A percentile compares a stretch with the other conserved stretches of the same genome.
Conservation (phyloP, 2,888 invertebrate species). For the Idaea aversata region DNA sequence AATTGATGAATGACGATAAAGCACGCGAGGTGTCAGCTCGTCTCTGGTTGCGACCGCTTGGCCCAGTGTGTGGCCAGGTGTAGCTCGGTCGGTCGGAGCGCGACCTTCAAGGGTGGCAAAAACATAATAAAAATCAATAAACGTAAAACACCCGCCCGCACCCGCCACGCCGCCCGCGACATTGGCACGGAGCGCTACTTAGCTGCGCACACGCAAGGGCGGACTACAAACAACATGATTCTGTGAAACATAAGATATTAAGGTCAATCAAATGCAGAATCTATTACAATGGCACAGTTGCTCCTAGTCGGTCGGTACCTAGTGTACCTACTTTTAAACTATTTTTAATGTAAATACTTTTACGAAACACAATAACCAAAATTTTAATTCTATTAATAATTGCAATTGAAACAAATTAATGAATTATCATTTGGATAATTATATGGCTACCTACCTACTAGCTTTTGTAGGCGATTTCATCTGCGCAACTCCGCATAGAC, state of each 20-base stretch:
- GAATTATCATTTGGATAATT: too few species aligned
- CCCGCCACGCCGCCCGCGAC: slow-evolving; percentile 51
- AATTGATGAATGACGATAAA: slow-evolving; percentile 5
- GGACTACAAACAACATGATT: slow-evolving; percentile 42
- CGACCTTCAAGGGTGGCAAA: slow-evolving; percentile 65
- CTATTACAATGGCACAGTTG: slow-evolving; percentile 10
- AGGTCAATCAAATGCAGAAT: slow-evolving; percentile 23
- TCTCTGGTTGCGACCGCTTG: slow-evolving; percentile 20
- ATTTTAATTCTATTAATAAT: too few species aligned
- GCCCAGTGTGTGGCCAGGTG: slow-evolving; percentile 35
- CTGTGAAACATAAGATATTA: slow-evolving; percentile 31
- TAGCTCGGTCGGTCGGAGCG: not conserved
- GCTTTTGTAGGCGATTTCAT: too few species aligned
- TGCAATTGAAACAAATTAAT: too few species aligned
- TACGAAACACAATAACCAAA: too few species aligned
- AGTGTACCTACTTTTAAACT: too few species aligned
- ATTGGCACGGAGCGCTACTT: slow-evolving; percentile 67
- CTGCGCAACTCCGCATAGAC: too few species aligned
- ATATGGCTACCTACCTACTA: too few species aligned
- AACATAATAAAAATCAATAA: slow-evolving; percentile 56
- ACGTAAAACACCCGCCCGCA: slow-evolving; percentile 17
- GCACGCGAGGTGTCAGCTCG: slow-evolving; percentile 58
- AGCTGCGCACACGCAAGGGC: slow-evolving; percentile 72
- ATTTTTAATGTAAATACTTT: too few species aligned
- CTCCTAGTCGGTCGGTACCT: not conserved